Percentiles rank a stretch among this genome's conserved stretches.
Conservation (phyloP, 2,888 invertebrate species). For the Dioctria rufipes region DNA sequence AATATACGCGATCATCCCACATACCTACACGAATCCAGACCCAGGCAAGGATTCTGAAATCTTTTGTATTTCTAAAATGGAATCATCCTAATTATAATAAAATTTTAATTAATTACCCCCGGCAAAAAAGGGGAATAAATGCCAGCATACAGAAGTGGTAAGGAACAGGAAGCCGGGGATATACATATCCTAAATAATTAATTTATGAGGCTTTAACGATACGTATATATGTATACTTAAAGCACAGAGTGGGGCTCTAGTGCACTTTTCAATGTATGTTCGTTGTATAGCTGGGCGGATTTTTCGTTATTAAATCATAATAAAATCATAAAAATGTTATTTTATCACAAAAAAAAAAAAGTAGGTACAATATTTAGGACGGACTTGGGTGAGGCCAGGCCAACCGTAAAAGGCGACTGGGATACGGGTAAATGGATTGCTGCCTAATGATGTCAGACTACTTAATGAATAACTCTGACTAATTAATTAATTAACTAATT, state of each 20-base stretch:
- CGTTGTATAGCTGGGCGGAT: neutral
- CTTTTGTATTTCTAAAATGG: conserved; percentile 45
- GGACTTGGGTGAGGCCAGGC: neutral
- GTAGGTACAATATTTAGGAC: neutral
- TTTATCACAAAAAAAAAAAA: conserved; percentile 6
- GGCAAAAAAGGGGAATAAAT: conserved; percentile 4
- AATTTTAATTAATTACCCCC: conserved; percentile 56
- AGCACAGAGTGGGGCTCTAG: neutral
- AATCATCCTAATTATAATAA: conserved; percentile 55
- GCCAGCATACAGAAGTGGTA: neutral
- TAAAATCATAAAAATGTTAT: conserved; percentile 43
- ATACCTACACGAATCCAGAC: neutral
- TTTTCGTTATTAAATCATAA: conserved; percentile 3
- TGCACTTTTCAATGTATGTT: conserved; percentile 21
- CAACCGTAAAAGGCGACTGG: neutral
- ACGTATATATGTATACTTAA: conserved; percentile 29
- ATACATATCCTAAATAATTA: conserved; percentile 30
- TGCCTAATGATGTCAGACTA: conserved; percentile 40
- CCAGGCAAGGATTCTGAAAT: conserved; percentile 47
- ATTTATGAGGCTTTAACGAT: conserved; percentile 52
- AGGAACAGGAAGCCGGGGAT: neutral
- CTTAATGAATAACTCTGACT: conserved; percentile 53
- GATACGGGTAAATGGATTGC: conserved; percentile 19
- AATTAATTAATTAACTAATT: conserved; percentile 59
- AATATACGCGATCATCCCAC: no score